Conservation (phyloP, 2,888 invertebrate genomes). For the Philaethria dido region DNA sequence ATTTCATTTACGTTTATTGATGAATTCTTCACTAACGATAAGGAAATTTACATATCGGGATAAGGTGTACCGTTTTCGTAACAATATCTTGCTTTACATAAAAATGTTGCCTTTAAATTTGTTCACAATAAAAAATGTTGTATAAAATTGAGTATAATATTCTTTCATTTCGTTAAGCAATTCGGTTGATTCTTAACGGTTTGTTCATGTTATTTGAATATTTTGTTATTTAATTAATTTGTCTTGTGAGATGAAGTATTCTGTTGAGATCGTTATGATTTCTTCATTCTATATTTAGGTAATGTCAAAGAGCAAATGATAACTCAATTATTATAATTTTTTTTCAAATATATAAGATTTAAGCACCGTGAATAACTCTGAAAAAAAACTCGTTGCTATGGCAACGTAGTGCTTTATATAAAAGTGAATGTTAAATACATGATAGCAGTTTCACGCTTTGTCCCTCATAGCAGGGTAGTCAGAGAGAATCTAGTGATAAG, state of each 20-base stretch:
- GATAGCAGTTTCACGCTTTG: too few species aligned
- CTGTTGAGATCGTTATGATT: background rate
- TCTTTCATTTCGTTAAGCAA: background rate
- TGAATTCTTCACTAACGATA: conserved; percentile 29
- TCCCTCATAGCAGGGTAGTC: too few species aligned
- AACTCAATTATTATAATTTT: too few species aligned
- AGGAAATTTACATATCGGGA: conserved; percentile 34
- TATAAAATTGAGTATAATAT: conserved; percentile 2
- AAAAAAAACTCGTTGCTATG: too few species aligned
- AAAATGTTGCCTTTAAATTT: conserved; percentile 23
- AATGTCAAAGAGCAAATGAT: background rate
- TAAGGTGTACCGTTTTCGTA: conserved; percentile 19
- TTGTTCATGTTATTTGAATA: background rate
- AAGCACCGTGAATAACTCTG: too few species aligned
- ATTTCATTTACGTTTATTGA: conserved; percentile 30
- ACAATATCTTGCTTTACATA: conserved; percentile 22
- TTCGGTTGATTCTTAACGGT: background rate
- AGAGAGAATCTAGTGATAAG: too few species aligned
- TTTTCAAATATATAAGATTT: too few species aligned
- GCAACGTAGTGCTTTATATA: too few species aligned
- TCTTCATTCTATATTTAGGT: background rate
- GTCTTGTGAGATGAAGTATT: background rate
- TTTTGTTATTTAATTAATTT: conserved; percentile 6
- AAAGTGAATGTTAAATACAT: too few species aligned
- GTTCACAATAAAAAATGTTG: background rate